Percentiles rank a stretch among this genome's conserved stretches.
phyloP scores from a whole-genome alignment of 2,113 vertebrate species.

The Pituophis catenifer region DNA sequence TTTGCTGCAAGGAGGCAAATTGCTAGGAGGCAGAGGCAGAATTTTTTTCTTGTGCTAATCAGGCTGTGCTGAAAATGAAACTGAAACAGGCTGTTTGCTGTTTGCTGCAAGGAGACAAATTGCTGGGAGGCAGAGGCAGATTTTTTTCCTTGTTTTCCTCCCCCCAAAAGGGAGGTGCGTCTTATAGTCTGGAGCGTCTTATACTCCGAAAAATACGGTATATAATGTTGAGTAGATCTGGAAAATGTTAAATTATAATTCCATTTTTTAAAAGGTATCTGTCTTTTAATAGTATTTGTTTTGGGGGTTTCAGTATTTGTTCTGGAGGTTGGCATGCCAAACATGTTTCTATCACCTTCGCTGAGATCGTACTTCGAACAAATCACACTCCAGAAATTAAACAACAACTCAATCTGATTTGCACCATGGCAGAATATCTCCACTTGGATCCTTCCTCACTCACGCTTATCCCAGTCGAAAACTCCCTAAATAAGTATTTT shows the following conservation, averaged over 20 bases:
- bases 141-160: too few relatives aligned
- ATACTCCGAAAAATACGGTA: too few relatives aligned
- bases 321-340: slow-evolving; percentile 35
- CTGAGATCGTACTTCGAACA: slow-evolving; percentile 44
- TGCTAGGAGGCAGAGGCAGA: too few relatives aligned
- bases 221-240: not conserved
- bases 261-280: not conserved
- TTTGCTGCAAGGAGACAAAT: too few relatives aligned
- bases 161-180: too few relatives aligned
- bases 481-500: accelerated
- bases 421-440: slow-evolving; percentile 33
- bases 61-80: too few relatives aligned
- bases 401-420: slow-evolving; percentile 34
- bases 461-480: slow-evolving; percentile 28
- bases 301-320: slow-evolving; percentile 24
- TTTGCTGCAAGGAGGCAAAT: too few relatives aligned
- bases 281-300: not conserved
- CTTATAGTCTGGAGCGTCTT: too few relatives aligned
- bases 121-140: too few relatives aligned
- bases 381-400: not conserved
- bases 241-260: not conserved
- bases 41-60: too few relatives aligned
- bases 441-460: slow-evolving; percentile 38
- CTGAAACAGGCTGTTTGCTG: too few relatives aligned
- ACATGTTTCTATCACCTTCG: slow-evolving; percentile 28